Conservation (phyloP, 2,113 vertebrate species). For the Lophius piscatorius region DNA sequence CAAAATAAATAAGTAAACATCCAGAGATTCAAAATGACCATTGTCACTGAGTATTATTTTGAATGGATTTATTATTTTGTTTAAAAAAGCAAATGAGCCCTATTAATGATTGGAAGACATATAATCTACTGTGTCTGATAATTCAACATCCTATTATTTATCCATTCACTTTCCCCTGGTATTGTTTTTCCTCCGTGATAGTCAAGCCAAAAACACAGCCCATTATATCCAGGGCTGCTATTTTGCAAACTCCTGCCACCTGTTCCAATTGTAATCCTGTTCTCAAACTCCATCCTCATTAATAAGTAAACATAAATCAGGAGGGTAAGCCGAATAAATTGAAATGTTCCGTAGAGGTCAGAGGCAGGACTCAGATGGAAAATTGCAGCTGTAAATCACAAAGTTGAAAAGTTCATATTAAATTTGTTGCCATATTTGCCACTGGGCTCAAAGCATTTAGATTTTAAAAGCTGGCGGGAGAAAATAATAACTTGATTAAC, state of each 20-base stretch:
- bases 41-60: constrained; percentile 13
- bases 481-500: constrained; percentile 63
- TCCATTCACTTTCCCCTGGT: constrained; percentile 54
- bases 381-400: constrained; percentile 41
- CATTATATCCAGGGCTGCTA: constrained; percentile 21
- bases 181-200: constrained; percentile 35
- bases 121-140: constrained; percentile 42
- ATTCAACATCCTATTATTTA: constrained; percentile 49
- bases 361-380: constrained; percentile 20
- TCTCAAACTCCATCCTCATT: constrained; percentile 40
- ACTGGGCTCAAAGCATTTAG: constrained; percentile 16
- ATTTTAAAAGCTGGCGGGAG: constrained; percentile 27
- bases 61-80: constrained; percentile 27
- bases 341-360: constrained; percentile 60
- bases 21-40: background rate
- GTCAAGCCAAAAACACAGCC: constrained; percentile 49
- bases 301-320: constrained; percentile 59
- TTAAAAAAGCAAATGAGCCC: constrained; percentile 28
- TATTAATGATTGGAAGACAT: constrained; percentile 18
- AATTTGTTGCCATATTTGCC: constrained; percentile 42
- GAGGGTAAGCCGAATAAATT: constrained; percentile 37
- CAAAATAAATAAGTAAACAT: constrained; percentile 25
- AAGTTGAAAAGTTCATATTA: constrained; percentile 68
- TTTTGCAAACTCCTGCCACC: constrained; percentile 32
- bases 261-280: constrained; percentile 9